Evolutionary conservation across 2,797 vertebrate genomes (phyloP), one percentile per base, ranked within the genome.

Genomic region (Gymnopithys bicolor): DNA sequence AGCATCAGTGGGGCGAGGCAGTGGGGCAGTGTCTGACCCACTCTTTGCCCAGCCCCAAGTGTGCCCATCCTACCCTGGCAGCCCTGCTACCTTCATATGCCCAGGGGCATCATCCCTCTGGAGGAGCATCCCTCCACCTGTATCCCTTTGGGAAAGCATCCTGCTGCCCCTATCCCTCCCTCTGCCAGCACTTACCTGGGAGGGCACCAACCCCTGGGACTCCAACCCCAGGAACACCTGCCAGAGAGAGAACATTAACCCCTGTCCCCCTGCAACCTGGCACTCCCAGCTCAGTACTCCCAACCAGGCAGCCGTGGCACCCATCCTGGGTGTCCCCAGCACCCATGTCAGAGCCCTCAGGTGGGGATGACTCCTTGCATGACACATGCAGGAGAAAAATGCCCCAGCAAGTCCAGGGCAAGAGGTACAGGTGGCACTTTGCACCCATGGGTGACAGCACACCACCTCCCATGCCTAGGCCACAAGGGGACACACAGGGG

Each of bases 161-260:
- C 13, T n/a, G 22, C n/a, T 48, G 69, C n/a, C 48, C 13, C 2
- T 51, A 25, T 6, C 37, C 73, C 33, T 28, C 35, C 43, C 32
- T 16, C 32, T 45, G 39, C 66, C 30, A 41, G 37, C 67, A 43
- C 90, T 24, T 76, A 96, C 97, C 97, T 96, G 95, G 89, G 58
- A 97, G 52, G 33, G 22, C 94, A 0, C 94, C 89, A 1, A 83
- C 11, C 6, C 96, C 96, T 74, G 95, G 95, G 33, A 97, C 56
- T 68, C 89, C 97, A 48, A 5, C 89, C 19, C 96, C 95, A 0
- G 96, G 97, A 59, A 97, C 89, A 10, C 96, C 94, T 97, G 87
- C 19, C 64, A 52, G 63, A 93, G 27, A 94, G n/a, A 92, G 7
- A 68, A 23, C 33, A 12, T 94, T 66, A 91, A 35, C 11, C 2